Conservation (phyloP, 2,888 invertebrate species). For the Apotomis betuletana region DNA sequence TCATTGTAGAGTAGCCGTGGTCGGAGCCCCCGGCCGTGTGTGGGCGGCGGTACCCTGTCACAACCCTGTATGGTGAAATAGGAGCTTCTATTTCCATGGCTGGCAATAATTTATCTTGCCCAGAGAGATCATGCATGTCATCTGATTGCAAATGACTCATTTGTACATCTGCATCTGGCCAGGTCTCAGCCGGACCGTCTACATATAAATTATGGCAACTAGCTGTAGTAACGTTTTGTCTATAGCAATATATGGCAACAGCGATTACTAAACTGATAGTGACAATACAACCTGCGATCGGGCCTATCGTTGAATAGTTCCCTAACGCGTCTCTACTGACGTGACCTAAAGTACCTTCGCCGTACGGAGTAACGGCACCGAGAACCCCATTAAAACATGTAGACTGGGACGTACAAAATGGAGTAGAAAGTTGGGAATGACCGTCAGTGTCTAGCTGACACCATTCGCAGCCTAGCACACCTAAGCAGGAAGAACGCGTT, state of each 20-base stretch:
- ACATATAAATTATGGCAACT: conserved; percentile 80
- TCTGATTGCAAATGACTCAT: conserved; percentile 90
- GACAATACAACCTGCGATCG: conserved; percentile 93
- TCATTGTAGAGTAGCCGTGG: conserved; percentile 97
- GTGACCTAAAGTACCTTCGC: conserved; percentile 85
- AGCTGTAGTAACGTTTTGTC: conserved; percentile 84
- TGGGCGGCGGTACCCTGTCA: conserved; percentile 90
- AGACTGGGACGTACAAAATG: conserved; percentile 92
- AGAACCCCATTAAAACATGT: conserved; percentile 94
- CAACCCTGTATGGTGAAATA: conserved; percentile 94
- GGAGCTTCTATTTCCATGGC: conserved; percentile 86
- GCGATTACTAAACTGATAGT: conserved; percentile 91
- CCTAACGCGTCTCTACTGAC: conserved; percentile 75
- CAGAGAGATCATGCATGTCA: conserved; percentile 85
- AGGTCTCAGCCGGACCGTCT: conserved; percentile 78
- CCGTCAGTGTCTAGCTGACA: conserved; percentile 92
- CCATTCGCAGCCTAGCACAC: conserved; percentile 95
- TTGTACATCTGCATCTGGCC: conserved; percentile 85
- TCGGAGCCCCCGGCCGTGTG: conserved; percentile 93
- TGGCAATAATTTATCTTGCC: conserved; percentile 86
- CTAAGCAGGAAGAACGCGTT: conserved; percentile 86
- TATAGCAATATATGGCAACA: conserved; percentile 92
- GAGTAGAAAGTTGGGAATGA: conserved; percentile 85
- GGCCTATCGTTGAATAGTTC: conserved; percentile 91
- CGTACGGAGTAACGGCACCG: conserved; percentile 92